Base-by-base conservation (phyloP, 2,888 invertebrate species). In the Tachina grossa region DNA sequence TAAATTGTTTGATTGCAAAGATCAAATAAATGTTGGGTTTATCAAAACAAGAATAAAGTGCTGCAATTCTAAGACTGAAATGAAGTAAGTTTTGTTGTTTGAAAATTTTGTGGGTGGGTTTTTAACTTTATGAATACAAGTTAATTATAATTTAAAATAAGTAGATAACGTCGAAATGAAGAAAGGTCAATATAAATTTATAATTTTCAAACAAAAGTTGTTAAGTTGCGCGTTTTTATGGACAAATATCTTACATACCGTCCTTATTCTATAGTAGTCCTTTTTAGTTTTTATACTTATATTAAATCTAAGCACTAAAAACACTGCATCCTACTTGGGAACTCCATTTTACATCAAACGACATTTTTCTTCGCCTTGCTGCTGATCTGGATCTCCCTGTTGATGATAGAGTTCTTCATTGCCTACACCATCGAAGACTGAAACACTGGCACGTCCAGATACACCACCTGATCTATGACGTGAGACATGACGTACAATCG, bases 401-500 rank as follows among this genome's bases (percentile, higher is more conserved):
- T 92, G 92, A 86, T 93, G 92, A 47, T 91, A 92, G 13, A 93
- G 88, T 77, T 93, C 91, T 83, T 93, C 93, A 66, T 89, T 89
- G 45, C 87, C 88, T 71, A 87, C 78, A 79, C 91, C 89, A 81
- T 90, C 92, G 16, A 91, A 88, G 9, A 90, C 89, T 10, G 90
- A 90, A 19, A 89, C 86, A 65, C 91, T 90, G 9, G 85, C 76
- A 66, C 88, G 88, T 75, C 88, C 86, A 57, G 89, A 83, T 59
- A 61, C 19, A 39, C 75, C 53, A 14, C 87, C 88, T 69, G 94
- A 93, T 90, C 95, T 94, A 91, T 94, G 95, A 89, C 95, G 93
- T 89, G 94, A 94, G 77, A 94, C 94, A 91, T 94, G 95, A 88
- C 94, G 94, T 92, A 95, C 95, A 83, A 94, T 90, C 84, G 94